Conservation (phyloP, 1,140 invertebrate species). For the Meteorus sp. region DNA sequence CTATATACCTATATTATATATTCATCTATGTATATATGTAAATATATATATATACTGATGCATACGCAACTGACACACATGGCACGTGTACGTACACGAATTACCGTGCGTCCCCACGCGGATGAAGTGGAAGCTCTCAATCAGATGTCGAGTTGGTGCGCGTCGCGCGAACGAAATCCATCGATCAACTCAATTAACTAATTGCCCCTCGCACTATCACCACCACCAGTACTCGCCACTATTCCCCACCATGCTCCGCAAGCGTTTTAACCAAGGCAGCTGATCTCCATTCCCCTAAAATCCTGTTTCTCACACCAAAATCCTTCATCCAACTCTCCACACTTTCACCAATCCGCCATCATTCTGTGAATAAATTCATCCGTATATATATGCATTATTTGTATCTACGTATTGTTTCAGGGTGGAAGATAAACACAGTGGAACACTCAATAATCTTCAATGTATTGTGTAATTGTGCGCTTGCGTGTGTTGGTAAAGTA, state of each 20-base stretch:
- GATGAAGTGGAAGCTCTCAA: slow-evolving; percentile 44
- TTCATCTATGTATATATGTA: slow-evolving; percentile 2
- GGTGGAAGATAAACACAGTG: not conserved
- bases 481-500: not conserved
- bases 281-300: not conserved
- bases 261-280: not conserved
- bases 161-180: slow-evolving; percentile 39
- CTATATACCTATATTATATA: not conserved
- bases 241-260: too few species aligned
- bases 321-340: too few species aligned
- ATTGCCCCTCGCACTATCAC: slow-evolving; percentile 25
- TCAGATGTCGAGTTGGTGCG: slow-evolving; percentile 50
- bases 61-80: slow-evolving; percentile 23
- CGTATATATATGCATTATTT: too few species aligned
- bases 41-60: too few species aligned
- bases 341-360: too few species aligned
- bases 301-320: too few species aligned
- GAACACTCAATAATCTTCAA: not conserved
- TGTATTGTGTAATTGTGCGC: not conserved
- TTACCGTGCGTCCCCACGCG: slow-evolving; percentile 22
- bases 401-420: too few species aligned
- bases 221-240: not conserved
- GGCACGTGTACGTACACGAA: slow-evolving; percentile 25
- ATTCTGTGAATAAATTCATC: too few species aligned
- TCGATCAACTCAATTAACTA: slow-evolving; percentile 39